A percentile compares a stretch with the other conserved stretches of the same genome.
Conservation (phyloP, 2,797 vertebrate species). For the Phoebastria nigripes region DNA sequence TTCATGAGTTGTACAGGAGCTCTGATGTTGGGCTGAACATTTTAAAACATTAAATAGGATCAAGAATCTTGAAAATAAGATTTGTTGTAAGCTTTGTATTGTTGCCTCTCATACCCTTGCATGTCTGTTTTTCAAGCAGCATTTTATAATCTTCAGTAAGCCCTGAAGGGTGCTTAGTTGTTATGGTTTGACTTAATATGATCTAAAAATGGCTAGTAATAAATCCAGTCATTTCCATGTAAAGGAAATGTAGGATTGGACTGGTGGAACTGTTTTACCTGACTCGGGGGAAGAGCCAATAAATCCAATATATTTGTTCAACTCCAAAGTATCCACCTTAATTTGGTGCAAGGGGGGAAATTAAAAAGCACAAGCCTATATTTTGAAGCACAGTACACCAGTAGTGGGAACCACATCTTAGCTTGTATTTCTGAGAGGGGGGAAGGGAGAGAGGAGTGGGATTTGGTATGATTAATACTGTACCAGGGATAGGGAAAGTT, state of each 20-base stretch:
- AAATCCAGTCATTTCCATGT: conserved; percentile 48
- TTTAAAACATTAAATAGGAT: conserved; percentile 42
- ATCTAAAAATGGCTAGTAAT: conserved; percentile 48
- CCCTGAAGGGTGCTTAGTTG: conserved; percentile 40
- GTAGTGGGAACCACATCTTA: not conserved
- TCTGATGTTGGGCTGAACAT: not conserved
- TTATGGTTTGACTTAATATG: conserved; percentile 53
- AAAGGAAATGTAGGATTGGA: conserved; percentile 1
- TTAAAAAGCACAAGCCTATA: not conserved
- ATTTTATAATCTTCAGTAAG: conserved; percentile 45
- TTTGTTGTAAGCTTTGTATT: conserved; percentile 30
- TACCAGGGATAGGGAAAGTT: not conserved
- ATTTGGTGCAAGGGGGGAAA: conserved; percentile 14
- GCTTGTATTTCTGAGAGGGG: not conserved
- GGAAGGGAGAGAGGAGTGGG: not conserved
- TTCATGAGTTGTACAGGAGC: not conserved
- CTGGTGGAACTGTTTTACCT: not conserved
- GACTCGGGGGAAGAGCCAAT: not conserved
- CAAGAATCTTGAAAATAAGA: conserved; percentile 35
- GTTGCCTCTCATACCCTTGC: conserved; percentile 7
- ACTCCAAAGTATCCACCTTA: not conserved
- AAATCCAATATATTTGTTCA: conserved; percentile 29
- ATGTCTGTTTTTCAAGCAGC: conserved; percentile 39
- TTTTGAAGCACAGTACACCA: not conserved
- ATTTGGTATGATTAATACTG: not conserved